Conservation (phyloP, 2,113 vertebrate species). For the Erythrocercus mccallii region DNA sequence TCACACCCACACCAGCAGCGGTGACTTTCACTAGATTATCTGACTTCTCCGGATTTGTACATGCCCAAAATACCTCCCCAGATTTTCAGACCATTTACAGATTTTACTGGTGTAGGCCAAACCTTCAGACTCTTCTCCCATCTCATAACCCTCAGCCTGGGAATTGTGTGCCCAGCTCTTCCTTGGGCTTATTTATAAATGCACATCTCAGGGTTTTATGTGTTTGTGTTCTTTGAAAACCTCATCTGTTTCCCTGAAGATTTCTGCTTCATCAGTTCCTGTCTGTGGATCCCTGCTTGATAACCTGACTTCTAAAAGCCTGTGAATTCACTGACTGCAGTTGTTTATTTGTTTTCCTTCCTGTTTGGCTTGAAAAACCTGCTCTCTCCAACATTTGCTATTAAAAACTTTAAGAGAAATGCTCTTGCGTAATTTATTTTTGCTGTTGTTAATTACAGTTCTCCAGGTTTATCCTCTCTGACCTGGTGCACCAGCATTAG, state of each 20-base stretch:
- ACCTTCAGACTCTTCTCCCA: neutral
- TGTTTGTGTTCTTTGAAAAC: constrained; percentile 36
- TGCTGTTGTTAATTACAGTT: neutral
- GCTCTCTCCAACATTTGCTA: neutral
- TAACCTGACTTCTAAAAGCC: constrained; percentile 24
- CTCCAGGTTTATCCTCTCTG: neutral
- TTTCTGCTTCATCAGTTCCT: constrained; percentile 53
- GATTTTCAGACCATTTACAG: fast-evolving
- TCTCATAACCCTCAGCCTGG: neutral
- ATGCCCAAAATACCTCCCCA: neutral
- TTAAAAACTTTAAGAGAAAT: constrained; percentile 15
- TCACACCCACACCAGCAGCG: neutral
- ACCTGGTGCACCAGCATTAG: neutral
- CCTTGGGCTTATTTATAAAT: neutral
- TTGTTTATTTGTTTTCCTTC: constrained; percentile 50
- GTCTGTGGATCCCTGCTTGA: neutral
- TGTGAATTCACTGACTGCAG: neutral
- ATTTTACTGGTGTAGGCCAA: neutral
- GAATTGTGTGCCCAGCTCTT: neutral
- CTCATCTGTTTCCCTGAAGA: constrained; percentile 16
- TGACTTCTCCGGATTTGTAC: neutral
- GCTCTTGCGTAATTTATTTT: neutral
- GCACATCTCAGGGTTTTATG: neutral
- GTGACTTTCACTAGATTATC: neutral
- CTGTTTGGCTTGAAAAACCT: constrained; percentile 43